These are phyloP conservation scores for Magallana angulata DNA, from an alignment of 1,140 invertebrate species.

Conservation along the genomic window DNA sequence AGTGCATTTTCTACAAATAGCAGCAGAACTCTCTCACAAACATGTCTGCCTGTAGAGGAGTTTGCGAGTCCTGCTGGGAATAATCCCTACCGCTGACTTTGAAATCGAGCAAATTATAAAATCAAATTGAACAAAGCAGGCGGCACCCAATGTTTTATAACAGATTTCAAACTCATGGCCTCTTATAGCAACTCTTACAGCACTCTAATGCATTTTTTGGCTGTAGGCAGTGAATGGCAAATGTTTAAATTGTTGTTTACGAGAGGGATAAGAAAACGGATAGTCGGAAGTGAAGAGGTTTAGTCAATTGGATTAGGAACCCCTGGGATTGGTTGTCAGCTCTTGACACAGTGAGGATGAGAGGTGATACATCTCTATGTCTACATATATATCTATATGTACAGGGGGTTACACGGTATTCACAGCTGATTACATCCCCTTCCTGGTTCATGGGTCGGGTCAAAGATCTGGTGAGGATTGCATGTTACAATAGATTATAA, in stretches of 20 bases:
- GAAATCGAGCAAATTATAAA: neutral
- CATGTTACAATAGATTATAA: too few species aligned
- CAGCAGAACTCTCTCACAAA: neutral
- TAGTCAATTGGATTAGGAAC: neutral
- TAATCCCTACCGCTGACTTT: neutral
- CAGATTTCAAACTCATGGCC: neutral
- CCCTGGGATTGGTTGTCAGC: neutral
- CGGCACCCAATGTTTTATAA: neutral
- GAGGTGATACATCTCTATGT: too few species aligned
- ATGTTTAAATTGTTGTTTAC: conserved; percentile 10
- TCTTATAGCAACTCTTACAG: neutral
- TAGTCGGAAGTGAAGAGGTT: neutral
- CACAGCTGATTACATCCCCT: too few species aligned
- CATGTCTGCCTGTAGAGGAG: neutral
- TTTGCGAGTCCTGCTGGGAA: neutral
- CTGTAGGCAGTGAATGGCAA: neutral
- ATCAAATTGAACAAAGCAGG: neutral
- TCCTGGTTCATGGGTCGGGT: too few species aligned
- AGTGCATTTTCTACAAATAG: conserved; percentile 25
- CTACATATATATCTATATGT: too few species aligned
- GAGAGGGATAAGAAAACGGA: neutral
- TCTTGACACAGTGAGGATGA: too few species aligned
- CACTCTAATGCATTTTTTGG: neutral
- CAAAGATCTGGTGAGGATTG: too few species aligned
- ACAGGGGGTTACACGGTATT: too few species aligned